Evolutionary conservation across 2,113 vertebrate genomes (phyloP), one percentile per base, ranked within the genome.

Genomic region (Ceuthmochares aereus): DNA sequence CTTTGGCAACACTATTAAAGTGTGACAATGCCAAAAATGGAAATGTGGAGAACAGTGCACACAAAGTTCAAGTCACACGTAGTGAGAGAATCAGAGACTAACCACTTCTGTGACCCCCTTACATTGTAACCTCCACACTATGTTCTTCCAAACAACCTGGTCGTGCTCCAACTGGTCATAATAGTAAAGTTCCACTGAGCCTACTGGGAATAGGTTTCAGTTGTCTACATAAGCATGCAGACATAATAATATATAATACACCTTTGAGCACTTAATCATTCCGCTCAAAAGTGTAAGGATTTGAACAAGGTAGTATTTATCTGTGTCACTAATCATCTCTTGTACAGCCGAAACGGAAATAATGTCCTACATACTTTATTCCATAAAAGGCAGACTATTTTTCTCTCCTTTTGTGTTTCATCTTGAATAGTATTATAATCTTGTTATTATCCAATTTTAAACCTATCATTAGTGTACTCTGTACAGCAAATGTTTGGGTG

Each of bases 1-100:
- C 62, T 78, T 91, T 69, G 51, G 55, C 91, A 80, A 63, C 34
- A 36, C 85, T 94, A 91, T 43, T 85, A 29, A 94, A 63, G 49
- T 5, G 25, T 69, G 30, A 54, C 25, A 84, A 67, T 58, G 45
- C 11, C n/a, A 89, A 76, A 66, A 27, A 91, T 2, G 60, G 81
- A 87, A 84, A 87, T 6, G 4, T n/a, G 34, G 30, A 91, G 19
- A 88, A 52, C 26, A 69, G 36, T 9, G 59, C 6, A 54, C 2
- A 17, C 2, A 45, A 42, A 82, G 52, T 60, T 60, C 27, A 43
- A 60, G 15, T n/a, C 63, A 70, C 11, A 42, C 10, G 9, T 32
- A 64, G 25, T 21, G 3, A 80, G 15, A 22, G 40, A 84, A 63
- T 40, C 14, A 30, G 14, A 79, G 23, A n/a, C 14, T 72, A 89